Conservation (phyloP, 2,888 invertebrate genomes). For the Lampropteryx suffumata region DNA sequence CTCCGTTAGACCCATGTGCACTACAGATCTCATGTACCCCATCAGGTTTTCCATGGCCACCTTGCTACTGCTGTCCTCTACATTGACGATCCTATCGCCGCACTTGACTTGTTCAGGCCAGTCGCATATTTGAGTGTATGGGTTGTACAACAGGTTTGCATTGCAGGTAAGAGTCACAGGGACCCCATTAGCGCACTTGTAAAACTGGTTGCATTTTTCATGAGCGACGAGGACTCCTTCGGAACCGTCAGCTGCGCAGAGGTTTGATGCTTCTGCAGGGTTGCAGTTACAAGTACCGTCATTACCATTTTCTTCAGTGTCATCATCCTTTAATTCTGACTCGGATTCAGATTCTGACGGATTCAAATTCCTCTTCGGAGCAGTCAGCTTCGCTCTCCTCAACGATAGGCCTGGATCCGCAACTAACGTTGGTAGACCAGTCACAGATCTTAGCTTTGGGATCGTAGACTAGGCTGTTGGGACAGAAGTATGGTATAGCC, state of each 20-base stretch:
- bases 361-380: background rate
- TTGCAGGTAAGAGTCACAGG: constrained; percentile 27
- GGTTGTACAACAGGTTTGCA: constrained; percentile 23
- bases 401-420: constrained; percentile 34
- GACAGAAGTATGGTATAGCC: constrained; percentile 37
- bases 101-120: constrained; percentile 44
- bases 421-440: constrained; percentile 42
- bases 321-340: too few relatives aligned
- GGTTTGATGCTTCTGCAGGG: constrained; percentile 37
- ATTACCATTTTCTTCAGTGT: background rate
- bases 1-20: too few relatives aligned
- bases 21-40: too few relatives aligned
- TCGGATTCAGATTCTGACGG: too few relatives aligned
- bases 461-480: constrained; percentile 37
- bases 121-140: constrained; percentile 35
- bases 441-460: constrained; percentile 40
- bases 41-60: too few relatives aligned
- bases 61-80: background rate
- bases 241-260: constrained; percentile 38
- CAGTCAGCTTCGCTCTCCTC: constrained; percentile 11
- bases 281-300: constrained; percentile 15
- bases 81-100: background rate
- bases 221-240: constrained; percentile 41
- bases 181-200: constrained; percentile 37
- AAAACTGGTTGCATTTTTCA: constrained; percentile 46